Percentiles rank a stretch among this genome's conserved stretches.
Conservation (phyloP, 2,888 invertebrate species). For the Aphidius colemani region DNA sequence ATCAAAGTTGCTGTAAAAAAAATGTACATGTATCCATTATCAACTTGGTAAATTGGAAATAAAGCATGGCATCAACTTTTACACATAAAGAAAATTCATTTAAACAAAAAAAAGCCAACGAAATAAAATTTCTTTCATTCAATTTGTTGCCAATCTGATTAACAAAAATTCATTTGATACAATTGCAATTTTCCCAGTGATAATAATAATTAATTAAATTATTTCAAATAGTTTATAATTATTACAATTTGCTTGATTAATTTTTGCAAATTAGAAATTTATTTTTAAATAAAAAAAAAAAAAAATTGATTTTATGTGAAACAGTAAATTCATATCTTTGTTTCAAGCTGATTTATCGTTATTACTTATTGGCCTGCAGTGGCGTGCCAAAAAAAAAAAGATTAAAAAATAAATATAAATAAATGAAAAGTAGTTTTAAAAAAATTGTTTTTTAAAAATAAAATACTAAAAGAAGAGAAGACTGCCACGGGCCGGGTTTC, state of each 20-base stretch:
- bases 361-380: conserved; percentile 12
- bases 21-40: neutral
- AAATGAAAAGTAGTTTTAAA: too few species aligned
- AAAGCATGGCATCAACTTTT: too few species aligned
- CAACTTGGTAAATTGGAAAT: neutral
- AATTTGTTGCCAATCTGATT: too few species aligned
- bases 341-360: conserved; percentile 24
- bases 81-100: too few species aligned
- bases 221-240: too few species aligned
- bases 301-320: conserved; percentile 16
- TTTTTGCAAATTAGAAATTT: neutral
- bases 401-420: conserved; percentile 15
- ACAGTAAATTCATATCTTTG: conserved; percentile 18
- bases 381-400: conserved; percentile 12
- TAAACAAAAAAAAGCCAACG: too few species aligned
- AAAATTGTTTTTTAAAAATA: conserved; percentile 29
- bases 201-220: too few species aligned
- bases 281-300: neutral
- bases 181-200: too few species aligned
- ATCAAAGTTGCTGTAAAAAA: neutral
- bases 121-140: too few species aligned
- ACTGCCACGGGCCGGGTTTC: conserved; percentile 34
- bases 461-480: conserved; percentile 11
- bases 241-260: neutral
- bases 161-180: too few species aligned